Evolutionary conservation across 2,113 vertebrate genomes (phyloP), one percentile per base, ranked within the genome.

Genomic region (Protomyctophum bolini): DNA sequence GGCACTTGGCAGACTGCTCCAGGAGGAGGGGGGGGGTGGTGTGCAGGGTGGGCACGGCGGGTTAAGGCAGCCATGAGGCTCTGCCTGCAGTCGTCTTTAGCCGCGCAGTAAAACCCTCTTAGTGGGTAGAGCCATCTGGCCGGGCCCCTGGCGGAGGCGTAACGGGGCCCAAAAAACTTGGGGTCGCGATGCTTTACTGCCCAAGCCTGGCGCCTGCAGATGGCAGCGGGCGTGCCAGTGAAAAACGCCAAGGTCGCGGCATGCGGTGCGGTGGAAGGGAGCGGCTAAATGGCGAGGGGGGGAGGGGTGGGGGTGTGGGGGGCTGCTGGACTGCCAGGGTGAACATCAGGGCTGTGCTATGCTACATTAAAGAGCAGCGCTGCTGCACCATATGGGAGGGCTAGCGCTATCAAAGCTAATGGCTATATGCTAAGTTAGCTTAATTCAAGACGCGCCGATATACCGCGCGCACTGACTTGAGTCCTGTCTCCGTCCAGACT

Each of bases 111-210:
- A 92, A 92, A 89, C 85, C 88, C 88, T 92, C 89, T 89, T 85
- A 89, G 88, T 90, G 87, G 89, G 89, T 77, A 83, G 83, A 75
- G 88, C 92, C 92, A 93, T 93, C 92, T 93, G 92, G 90, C 84
- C 82, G 62, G 83, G 87, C 82, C 87, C 89, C 89, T 87, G 81
- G 77, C 46, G 88, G 87, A 83, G 88, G 87, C 85, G 83, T 88
- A 88, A 88, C 83, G 66, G 79, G 85, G 79, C 81, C 90, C 86
- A 89, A 80, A 91, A 84, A 93, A 86, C 87, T 87, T 66, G 68
- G 88, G 90, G 90, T 91, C 82, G 91, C 85, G 89, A 87, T 90
- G 93, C 91, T 93, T 94, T 93, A 91, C 90, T 92, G 91, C 91
- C 91, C 91, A 92, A 91, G 90, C 91, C 89, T 92, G 89, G 86